Evolutionary conservation across 2,888 invertebrate genomes (phyloP), one percentile per base, ranked within the genome.

Genomic region (Allacma fusca): DNA sequence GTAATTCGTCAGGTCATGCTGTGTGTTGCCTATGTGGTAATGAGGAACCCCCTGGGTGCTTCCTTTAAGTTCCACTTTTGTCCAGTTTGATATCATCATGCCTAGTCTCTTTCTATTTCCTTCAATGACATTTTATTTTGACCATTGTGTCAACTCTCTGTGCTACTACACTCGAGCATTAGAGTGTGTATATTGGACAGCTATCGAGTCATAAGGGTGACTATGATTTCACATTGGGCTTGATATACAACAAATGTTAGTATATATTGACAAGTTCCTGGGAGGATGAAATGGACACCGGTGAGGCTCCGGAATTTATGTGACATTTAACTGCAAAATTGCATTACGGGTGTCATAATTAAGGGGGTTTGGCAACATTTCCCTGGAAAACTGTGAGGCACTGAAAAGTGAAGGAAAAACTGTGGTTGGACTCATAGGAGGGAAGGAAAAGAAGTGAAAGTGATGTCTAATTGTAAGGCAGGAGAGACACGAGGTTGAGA

Each of bases 1-100:
- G 80, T 83, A 83, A 83, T 83, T 83, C 80, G 80, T 80, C 80
- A 76, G 81, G 50, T 75, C 83, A 80, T 81, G 80, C 81, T 83
- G 82, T 65, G 74, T 65, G 5, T 74, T 74, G 74, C 24, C 81
- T 80, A 81, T 79, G 83, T 80, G 82, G 82, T 81, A 83, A 83
- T 82, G 82, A 82, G 80, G 78, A 79, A 75, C 82, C 80, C 82
- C 82, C 77, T 78, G 23, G 24, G 50, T 43, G 23, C 34, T 44
- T 65, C 62, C 62, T 69, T 78, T 74, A 34, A 78, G 43, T 44
- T 67, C 65, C 64, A 43, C 64, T 64, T 74, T 71, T 62, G 70
- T 62, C 40, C 71, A 44, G 43, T 68, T 77, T 77, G 77, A 77
- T 71, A 76, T 62, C 70, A 76, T 76, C 76, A 70, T 65, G 74